Conservation (phyloP, 1,140 invertebrate species). For the Caenorhabditis remanei region DNA sequence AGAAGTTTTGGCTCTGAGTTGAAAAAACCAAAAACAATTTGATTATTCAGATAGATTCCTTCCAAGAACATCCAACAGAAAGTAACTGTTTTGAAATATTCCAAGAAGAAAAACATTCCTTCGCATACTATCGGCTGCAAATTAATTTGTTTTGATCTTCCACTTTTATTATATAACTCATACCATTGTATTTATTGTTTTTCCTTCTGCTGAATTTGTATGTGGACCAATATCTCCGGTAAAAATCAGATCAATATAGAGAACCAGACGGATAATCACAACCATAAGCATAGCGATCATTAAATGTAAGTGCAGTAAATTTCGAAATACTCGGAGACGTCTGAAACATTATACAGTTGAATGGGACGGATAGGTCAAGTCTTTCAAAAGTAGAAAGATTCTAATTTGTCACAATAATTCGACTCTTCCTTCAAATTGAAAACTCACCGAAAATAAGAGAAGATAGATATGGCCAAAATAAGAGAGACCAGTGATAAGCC, state of each 20-base stretch:
- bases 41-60: constrained; percentile 88
- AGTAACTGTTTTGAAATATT: constrained; percentile 89
- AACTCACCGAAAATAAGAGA: constrained; percentile 85
- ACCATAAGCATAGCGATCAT: constrained; percentile 89
- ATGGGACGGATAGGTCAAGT: neutral
- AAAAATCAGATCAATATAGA: constrained; percentile 88
- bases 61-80: constrained; percentile 96
- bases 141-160: neutral
- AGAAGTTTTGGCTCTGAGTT: constrained; percentile 84
- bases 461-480: constrained; percentile 85
- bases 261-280: constrained; percentile 85
- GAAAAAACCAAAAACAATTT: constrained; percentile 86
- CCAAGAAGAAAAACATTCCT: constrained; percentile 85
- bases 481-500: constrained; percentile 85
- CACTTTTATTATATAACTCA: constrained; percentile 75
- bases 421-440: neutral
- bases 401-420: too few species aligned
- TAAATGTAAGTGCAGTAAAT: constrained; percentile 88
- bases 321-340: constrained; percentile 87
- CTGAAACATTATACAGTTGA: constrained; percentile 79
- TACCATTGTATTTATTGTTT: constrained; percentile 85
- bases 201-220: constrained; percentile 49
- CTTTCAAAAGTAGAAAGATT: neutral
- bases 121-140: constrained; percentile 86
- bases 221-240: constrained; percentile 68